Conservation (phyloP, 1,140 invertebrate species). For the Radopholus similis region DNA sequence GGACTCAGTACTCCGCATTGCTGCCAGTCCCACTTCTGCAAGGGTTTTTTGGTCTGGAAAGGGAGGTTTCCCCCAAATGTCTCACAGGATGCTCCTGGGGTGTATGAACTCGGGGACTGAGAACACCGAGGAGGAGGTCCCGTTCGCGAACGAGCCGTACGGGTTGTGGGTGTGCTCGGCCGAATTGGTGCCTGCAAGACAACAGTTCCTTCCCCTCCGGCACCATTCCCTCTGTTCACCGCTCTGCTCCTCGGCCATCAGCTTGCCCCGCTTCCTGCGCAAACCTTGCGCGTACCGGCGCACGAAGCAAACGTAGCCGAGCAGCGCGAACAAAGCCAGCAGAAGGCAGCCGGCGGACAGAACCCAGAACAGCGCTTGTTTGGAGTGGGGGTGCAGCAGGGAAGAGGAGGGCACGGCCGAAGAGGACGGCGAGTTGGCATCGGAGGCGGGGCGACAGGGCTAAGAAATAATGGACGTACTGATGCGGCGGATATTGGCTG, state of each 20-base stretch:
- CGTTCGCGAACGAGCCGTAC: neutral
- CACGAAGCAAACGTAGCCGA: slow-evolving; percentile 29
- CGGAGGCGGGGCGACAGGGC: neutral
- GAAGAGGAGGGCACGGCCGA: neutral
- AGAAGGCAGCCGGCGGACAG: slow-evolving; percentile 1
- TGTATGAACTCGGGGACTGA: slow-evolving; percentile 16
- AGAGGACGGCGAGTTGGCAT: neutral
- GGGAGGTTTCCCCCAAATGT: no score
- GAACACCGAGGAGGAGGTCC: slow-evolving; percentile 6
- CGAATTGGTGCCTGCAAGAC: no score
- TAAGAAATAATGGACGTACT: neutral
- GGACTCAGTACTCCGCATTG: no score
- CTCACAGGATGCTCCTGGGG: slow-evolving; percentile 2
- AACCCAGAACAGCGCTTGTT: slow-evolving; percentile 23
- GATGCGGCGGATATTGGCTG: neutral
- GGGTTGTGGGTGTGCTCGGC: slow-evolving; percentile 1
- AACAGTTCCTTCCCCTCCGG: no score
- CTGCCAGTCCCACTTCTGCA: no score
- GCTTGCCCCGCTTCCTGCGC: neutral
- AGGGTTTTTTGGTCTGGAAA: no score
- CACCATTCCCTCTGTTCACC: neutral
- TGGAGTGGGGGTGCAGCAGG: neutral
- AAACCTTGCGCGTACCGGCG: slow-evolving; percentile 21
- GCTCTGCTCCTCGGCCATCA: neutral
- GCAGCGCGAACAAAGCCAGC: slow-evolving; percentile 21